These are phyloP conservation scores for Acestrorhynchus altus DNA, from an alignment of 2,797 vertebrate species.

Conservation along the genomic window DNA sequence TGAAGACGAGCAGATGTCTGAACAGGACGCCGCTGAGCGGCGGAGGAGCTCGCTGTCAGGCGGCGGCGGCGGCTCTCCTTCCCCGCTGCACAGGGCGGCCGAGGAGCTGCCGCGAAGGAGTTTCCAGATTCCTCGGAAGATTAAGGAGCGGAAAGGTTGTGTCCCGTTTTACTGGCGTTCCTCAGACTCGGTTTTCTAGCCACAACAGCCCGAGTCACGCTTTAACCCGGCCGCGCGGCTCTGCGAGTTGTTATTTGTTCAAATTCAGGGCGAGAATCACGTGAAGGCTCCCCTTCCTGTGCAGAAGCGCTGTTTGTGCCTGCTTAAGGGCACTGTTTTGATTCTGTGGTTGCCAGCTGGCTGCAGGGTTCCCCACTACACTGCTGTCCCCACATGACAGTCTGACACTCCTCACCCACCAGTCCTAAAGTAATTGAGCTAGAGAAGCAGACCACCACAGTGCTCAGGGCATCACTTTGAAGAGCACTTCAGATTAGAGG, in stretches of 20 bases:
- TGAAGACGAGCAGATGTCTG: constrained; percentile 80
- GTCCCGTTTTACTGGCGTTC: constrained; percentile 64
- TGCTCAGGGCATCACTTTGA: not conserved
- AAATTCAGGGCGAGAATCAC: constrained; percentile 15
- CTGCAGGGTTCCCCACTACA: constrained; percentile 11
- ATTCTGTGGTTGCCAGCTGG: not conserved
- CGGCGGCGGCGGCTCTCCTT: constrained; percentile 69
- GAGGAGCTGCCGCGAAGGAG: constrained; percentile 77
- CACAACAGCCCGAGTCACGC: no score
- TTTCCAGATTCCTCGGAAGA: constrained; percentile 84
- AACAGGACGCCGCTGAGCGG: constrained; percentile 78
- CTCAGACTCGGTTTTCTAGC: constrained; percentile 27
- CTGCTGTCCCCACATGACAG: constrained; percentile 30
- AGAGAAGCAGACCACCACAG: constrained; percentile 7
- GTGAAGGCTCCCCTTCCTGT: not conserved
- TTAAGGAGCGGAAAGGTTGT: constrained; percentile 81
- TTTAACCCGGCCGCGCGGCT: no score
- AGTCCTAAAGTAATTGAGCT: constrained; percentile 27
- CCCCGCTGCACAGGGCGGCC: constrained; percentile 66
- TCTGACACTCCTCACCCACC: constrained; percentile 36
- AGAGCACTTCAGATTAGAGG: not conserved
- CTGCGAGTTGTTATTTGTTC: not conserved
- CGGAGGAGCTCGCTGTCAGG: constrained; percentile 72
- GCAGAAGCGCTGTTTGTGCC: not conserved
- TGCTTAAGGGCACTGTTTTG: not conserved